Evolutionary conservation across 2,888 invertebrate genomes (phyloP).

Genomic region (Drosophila koepferae): DNA sequence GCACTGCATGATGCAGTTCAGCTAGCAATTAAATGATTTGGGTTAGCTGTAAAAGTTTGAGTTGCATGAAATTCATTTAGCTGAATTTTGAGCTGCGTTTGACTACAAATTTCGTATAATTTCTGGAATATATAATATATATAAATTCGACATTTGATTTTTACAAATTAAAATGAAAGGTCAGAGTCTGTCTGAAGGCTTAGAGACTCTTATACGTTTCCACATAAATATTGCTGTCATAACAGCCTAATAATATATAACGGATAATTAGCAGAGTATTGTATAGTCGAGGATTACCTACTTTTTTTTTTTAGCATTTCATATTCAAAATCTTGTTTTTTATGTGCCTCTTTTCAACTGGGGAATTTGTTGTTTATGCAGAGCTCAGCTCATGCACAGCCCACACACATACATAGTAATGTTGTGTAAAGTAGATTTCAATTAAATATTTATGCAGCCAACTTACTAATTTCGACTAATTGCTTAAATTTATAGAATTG

Average conservation of each 20-base stretch:
- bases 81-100: neutral
- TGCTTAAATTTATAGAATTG: constrained; percentile 11
- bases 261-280: neutral
- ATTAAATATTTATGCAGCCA: constrained; percentile 16
- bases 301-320: neutral
- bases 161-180: neutral
- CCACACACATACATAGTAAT: neutral
- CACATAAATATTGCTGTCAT: neutral
- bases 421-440: constrained; percentile 3
- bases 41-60: neutral
- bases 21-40: neutral
- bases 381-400: neutral
- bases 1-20: neutral
- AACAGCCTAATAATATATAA: neutral
- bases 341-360: constrained; percentile 1
- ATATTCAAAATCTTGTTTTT: constrained; percentile 4
- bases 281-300: neutral
- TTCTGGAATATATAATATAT: neutral
- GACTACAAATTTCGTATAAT: neutral
- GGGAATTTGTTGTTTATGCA: constrained; percentile 9
- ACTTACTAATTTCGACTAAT: constrained; percentile 18
- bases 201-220: neutral
- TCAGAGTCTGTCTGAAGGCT: neutral
- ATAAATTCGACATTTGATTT: neutral
- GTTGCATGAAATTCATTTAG: neutral